These are phyloP conservation scores for Colossoma macropomum DNA, from an alignment of 2,113 vertebrate genomes.

Conservation along the genomic window DNA sequence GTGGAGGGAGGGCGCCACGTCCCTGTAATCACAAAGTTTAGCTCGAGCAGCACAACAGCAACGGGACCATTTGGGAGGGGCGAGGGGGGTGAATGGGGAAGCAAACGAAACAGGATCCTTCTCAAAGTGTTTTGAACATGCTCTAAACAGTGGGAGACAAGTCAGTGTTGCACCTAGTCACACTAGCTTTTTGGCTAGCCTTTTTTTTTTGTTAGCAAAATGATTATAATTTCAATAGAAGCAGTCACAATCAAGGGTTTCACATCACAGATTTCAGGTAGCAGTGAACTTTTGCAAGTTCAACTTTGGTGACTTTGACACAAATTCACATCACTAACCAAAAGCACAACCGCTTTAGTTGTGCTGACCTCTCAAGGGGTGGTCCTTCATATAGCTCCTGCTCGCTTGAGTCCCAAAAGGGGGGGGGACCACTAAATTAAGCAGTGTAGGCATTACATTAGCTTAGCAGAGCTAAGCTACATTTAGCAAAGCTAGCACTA, in stretches of 20 bases:
- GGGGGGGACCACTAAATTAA: no score
- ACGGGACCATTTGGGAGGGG: slow-evolving; percentile 35
- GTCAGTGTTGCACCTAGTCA: slow-evolving; percentile 7
- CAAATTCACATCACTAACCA: no score
- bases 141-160: slow-evolving; percentile 43
- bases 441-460: no score
- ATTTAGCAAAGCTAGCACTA: no score
- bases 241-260: not conserved
- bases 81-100: slow-evolving; percentile 47
- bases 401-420: not conserved
- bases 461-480: no score
- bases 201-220: not conserved
- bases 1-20: slow-evolving; percentile 1
- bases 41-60: slow-evolving; percentile 12
- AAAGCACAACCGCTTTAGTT: not conserved
- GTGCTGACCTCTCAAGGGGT: not conserved
- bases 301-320: not conserved
- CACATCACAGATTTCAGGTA: not conserved
- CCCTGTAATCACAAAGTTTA: slow-evolving; percentile 59
- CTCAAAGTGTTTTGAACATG: slow-evolving; percentile 40
- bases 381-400: not conserved
- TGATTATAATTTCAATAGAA: not conserved
- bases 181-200: not conserved
- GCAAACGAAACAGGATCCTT: slow-evolving; percentile 33
- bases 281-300: not conserved